phyloP scores from a whole-genome alignment of 2,113 vertebrate genomes.

The Triplophysa siluroides region DNA sequence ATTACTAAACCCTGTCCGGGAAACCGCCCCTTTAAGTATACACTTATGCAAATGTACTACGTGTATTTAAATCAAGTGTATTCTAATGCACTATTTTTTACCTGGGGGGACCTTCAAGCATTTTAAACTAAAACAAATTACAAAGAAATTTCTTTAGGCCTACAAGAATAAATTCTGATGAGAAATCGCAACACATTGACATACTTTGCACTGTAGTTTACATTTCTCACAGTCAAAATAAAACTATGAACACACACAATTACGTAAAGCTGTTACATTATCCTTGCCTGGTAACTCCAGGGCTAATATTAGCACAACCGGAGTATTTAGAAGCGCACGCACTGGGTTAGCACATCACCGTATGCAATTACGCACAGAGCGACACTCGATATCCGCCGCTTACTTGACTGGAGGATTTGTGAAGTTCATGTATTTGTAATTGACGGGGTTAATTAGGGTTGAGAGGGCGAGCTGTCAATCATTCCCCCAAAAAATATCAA shows the following conservation, averaged over 20 bases:
- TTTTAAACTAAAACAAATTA: neutral
- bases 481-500: constrained; percentile 73
- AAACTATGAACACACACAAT: constrained; percentile 4
- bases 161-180: neutral
- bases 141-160: too few relatives aligned
- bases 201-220: too few relatives aligned
- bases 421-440: constrained; percentile 86
- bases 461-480: constrained; percentile 74
- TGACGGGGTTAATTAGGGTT: constrained; percentile 85
- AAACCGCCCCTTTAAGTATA: too few relatives aligned
- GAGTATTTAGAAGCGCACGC: constrained; percentile 60
- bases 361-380: constrained; percentile 38
- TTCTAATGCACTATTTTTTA: neutral
- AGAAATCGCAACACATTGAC: neutral
- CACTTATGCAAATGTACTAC: too few relatives aligned
- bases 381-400: constrained; percentile 82
- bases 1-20: too few relatives aligned
- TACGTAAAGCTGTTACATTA: constrained; percentile 14
- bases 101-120: too few relatives aligned
- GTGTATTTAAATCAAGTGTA: too few relatives aligned
- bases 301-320: constrained; percentile 31
- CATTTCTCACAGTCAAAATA: too few relatives aligned
- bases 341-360: neutral
- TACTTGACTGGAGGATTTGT: constrained; percentile 86
- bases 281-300: constrained; percentile 27